Conservation (phyloP, 2,797 vertebrate species). For the Monodelphis domestica region DNA sequence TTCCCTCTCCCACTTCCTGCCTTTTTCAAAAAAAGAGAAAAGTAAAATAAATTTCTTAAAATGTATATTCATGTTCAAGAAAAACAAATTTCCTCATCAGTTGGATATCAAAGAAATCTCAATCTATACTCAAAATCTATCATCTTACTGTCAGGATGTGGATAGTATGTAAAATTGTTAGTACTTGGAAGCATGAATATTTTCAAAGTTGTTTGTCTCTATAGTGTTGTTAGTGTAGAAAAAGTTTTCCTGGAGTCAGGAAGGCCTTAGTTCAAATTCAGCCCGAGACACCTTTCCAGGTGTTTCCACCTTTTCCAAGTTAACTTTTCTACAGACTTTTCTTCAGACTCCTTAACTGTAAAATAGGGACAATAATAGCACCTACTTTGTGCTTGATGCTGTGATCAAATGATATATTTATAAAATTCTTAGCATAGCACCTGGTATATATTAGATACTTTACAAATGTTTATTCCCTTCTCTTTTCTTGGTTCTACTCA, state of each 20-base stretch:
- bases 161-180: background rate
- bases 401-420: background rate
- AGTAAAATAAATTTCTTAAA: background rate
- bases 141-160: background rate
- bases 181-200: background rate
- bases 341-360: background rate
- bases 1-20: background rate
- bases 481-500: background rate
- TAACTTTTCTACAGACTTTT: too few relatives aligned
- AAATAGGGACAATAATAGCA: background rate
- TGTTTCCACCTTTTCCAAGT: background rate
- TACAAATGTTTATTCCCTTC: background rate
- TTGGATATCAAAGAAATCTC: background rate
- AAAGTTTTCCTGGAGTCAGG: background rate
- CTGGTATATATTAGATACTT: background rate
- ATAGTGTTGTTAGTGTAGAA: background rate
- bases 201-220: background rate
- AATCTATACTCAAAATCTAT: background rate
- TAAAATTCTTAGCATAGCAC: background rate
- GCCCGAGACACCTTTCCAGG: background rate
- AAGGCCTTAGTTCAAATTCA: background rate
- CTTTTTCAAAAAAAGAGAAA: background rate
- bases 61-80: background rate
- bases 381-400: background rate
- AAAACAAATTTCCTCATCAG: background rate